Conservation (phyloP, 2,888 invertebrate genomes). For the Heliconius ismenius region DNA sequence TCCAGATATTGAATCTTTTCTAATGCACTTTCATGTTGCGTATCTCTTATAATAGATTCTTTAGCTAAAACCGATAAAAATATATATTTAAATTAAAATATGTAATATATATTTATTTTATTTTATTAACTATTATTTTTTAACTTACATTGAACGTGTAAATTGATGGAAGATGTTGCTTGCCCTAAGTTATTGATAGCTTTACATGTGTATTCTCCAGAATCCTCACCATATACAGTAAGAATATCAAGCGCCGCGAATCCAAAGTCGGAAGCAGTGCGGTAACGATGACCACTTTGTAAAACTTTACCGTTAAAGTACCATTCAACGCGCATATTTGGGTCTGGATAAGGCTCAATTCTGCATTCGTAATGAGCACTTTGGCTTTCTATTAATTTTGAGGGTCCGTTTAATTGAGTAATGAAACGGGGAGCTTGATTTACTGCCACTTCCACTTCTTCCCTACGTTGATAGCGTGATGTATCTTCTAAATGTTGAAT, state of each 20-base stretch:
- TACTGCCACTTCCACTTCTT: slow-evolving; percentile 90
- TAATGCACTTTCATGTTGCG: slow-evolving; percentile 95
- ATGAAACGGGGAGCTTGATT: slow-evolving; percentile 93
- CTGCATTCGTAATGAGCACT: slow-evolving; percentile 96
- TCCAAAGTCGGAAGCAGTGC: slow-evolving; percentile 97
- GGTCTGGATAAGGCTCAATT: slow-evolving; percentile 95
- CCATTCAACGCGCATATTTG: slow-evolving; percentile 95
- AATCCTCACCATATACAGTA: slow-evolving; percentile 96
- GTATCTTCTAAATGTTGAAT: slow-evolving; percentile 92
- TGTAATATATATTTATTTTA: not conserved
- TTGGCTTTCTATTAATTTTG: slow-evolving; percentile 92
- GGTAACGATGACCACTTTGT: slow-evolving; percentile 93
- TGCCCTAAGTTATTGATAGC: slow-evolving; percentile 93
- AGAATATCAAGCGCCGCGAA: slow-evolving; percentile 97
- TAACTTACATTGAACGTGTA: slow-evolving; percentile 90
- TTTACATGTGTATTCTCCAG: slow-evolving; percentile 94
- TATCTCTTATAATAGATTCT: slow-evolving; percentile 92
- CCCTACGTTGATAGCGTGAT: slow-evolving; percentile 88
- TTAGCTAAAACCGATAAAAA: slow-evolving; percentile 82
- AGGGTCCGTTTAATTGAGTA: slow-evolving; percentile 92
- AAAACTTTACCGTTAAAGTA: slow-evolving; percentile 95
- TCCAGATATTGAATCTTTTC: slow-evolving; percentile 96
- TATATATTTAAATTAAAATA: not conserved
- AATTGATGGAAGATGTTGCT: slow-evolving; percentile 89
- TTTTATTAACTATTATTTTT: not conserved